Evolutionary conservation across 1,140 invertebrate species (phyloP).

Genomic region (Drosophila obscura): DNA sequence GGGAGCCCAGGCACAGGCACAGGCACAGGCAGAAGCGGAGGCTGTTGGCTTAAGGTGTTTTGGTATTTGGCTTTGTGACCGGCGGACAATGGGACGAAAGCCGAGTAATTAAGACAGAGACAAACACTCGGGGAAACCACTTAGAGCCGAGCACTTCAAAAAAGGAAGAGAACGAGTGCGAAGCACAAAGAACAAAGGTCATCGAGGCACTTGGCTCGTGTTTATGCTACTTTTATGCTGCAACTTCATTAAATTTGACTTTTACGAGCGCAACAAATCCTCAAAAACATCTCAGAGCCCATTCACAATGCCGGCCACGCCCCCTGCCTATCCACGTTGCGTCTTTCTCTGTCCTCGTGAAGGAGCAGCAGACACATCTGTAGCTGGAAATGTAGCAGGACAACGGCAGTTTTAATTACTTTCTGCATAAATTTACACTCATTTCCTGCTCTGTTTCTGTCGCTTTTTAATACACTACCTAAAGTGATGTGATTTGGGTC

Average conservation of each 20-base stretch:
- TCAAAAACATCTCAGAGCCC: conserved; percentile 63
- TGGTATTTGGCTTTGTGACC: conserved; percentile 40
- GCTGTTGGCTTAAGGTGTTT: conserved; percentile 61
- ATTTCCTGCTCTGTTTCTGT: conserved; percentile 38
- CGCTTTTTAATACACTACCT: conserved; percentile 1
- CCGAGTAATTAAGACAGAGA: conserved; percentile 59
- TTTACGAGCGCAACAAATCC: conserved; percentile 66
- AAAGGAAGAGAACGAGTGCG: neutral
- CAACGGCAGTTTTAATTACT: conserved; percentile 78
- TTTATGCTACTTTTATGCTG: conserved; percentile 66
- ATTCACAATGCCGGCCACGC: conserved; percentile 32
- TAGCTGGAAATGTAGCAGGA: conserved; percentile 46
- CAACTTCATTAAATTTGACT: conserved; percentile 77
- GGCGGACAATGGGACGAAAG: conserved; percentile 28
- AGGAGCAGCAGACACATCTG: conserved; percentile 6
- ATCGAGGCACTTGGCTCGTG: conserved; percentile 41
- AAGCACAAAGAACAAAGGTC: conserved; percentile 46
- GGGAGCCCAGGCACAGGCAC: neutral
- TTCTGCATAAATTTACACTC: conserved; percentile 79
- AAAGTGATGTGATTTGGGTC: neutral
- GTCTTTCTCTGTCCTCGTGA: neutral
- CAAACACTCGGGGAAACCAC: conserved; percentile 41
- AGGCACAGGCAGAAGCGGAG: neutral
- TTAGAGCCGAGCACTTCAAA: conserved; percentile 20
- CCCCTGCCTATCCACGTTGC: neutral